Evolutionary conservation across 1,140 invertebrate species (phyloP), one percentile per base, ranked within the genome.

Genomic region (Spodoptera frugiperda): DNA sequence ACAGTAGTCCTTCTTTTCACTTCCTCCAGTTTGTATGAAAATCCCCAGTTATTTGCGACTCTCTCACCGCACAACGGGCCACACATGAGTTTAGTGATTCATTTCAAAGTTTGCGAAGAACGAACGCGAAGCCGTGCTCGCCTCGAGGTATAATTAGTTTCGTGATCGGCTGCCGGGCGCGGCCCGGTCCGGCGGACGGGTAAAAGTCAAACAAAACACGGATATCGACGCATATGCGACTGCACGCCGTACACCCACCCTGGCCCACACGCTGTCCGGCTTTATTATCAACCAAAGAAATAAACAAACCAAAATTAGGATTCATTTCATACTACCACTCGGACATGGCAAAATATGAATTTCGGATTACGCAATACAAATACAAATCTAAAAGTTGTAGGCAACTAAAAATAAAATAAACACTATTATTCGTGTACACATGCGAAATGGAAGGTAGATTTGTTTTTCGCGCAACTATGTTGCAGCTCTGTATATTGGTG

Each of bases 81-180:
- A 71, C 76, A 79, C 61, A 78, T 77, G 75, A 79, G 83, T 82
- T 83, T 77, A 83, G 75, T 79, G 80, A 79, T 85, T 88, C 80
- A 89, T 87, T 85, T 86, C 81, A 68, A 87, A 89, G 86, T 89
- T 89, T 79, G 80, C 80, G 78, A 84, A 87, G 84, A 86, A 85
- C 83, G 80, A 68, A 85, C 84, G 79, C 61, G 79, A 76, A 76
- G 82, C 84, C 74, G 83, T 80, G 81, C 71, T 77, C 79, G 89
- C 90, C 89, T 79, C 63, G 83, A 89, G 90, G 83, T 83, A 84
- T 84, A 91, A 90, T 91, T 91, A 91, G 88, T 89, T 88, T 82
- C 78, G 80, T 80, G 82, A 87, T 87, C 86, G 84, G 72, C 75
- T 79, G 80, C 59, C 72, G 61, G 57, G 55, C 39, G 67, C 76